Evolutionary conservation across 2,113 vertebrate genomes (phyloP), one percentile per base, ranked within the genome.

Genomic region (Microcebus murinus): DNA sequence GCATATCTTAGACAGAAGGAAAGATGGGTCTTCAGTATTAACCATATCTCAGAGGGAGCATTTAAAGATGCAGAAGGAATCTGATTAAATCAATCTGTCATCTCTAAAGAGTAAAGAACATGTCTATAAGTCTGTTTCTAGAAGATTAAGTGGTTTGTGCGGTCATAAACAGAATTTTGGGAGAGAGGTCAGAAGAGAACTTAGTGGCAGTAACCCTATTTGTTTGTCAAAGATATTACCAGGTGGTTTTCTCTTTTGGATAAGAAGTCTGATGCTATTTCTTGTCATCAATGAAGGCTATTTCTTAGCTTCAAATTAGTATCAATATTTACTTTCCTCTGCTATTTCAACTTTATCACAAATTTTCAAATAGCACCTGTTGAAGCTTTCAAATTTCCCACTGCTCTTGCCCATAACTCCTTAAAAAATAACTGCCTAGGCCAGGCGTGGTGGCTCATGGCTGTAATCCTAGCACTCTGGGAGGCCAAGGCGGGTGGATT

Each of bases 321-420:
- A 48, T 90, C 68, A 70, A 1, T 65, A 52, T 91, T 93, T 83
- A 61, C 86, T 95, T 95, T 94, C 80, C 39, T 90, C 39, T 86
- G 39, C 65, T 67, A 23, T 88, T 82, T 67, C 61, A 91, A 73
- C 57, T 82, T 82, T 42, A 94, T 65, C 59, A 81, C 27, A 70
- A 48, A n/a, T 67, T 87, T 90, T 93, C 65, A 90, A 83, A 74
- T 59, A 84, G 79, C 25, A 76, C 63, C 50, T 29, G 3, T n/a
- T 39, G 48, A 90, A 76, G 7, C 63, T 70, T 63, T 87, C 15
- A 61, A 4, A 59, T 77, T 92, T 91, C 86, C 13, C 42, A 61
- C 13, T 77, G 34, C 45, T 61, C 7, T 96, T 89, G 29, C 73
- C 73, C 17, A 48, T 79, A 87, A 27, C 23, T 61, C 23, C 63